Base-by-base conservation (phyloP, 2,797 vertebrate genomes). In the Manis pentadactyla region DNA sequence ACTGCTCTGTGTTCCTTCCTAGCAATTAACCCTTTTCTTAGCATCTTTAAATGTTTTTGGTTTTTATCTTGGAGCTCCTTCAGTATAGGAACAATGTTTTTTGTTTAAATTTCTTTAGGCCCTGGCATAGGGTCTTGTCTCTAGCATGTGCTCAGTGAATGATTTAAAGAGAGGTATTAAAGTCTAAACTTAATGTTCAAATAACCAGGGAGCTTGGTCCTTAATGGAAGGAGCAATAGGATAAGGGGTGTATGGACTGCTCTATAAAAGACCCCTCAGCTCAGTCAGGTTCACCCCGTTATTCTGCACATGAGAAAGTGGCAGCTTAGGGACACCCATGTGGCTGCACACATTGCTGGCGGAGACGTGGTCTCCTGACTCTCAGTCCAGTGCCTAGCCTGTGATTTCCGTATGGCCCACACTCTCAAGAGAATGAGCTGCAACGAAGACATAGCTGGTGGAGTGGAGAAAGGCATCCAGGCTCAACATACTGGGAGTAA, bases 41-140 rank as follows among this genome's bases (percentile, higher is more conserved):
- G 68, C 73, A 64, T 49, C 77, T 88, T 63, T n/a, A 53, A 57
- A 27, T 63, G 27, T 61, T 91, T 29, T 12, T 46, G 4, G 7
- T 69, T 87, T 90, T 93, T n/a, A 51, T 88, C 31, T 74, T 49
- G 96, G 94, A 96, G 68, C 51, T 97, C 87, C 87, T 96, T 95
- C 39, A 94, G 59, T 88, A 12, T 42, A 64, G 34, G 39, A 46
- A 4, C 2, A 4, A 14, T 51, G 53, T 31, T 53, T 66, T 64
- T 86, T 51, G 55, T 59, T 95, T 92, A 59, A 83, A 59, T 59
- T 68, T 31, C n/a, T 73, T 79, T 55, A 49, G 23, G 42, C 34
- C 39, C 4, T 82, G 5, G n/a, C 2, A 6, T 15, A 68, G 64
- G 34, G 15, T 46, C 78, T 57, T 13, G 5, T 63, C 75, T 78